Evolutionary conservation across 92 coral and sea anemone species (phyloP), one percentile per base, ranked within the genome.

Genomic region (Paramuricea clavata): DNA sequence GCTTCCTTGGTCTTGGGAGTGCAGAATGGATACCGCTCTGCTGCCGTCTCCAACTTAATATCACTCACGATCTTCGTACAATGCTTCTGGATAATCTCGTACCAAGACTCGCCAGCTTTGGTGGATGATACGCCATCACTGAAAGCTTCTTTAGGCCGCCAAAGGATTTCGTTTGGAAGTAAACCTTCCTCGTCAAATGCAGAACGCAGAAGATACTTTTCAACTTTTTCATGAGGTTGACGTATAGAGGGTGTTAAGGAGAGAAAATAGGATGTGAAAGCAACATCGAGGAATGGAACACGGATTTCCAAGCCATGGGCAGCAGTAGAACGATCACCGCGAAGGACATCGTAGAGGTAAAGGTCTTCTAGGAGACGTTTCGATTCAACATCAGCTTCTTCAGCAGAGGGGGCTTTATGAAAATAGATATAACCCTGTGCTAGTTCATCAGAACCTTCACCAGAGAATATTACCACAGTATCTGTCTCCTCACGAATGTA

Each of bases 401-500:
- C 92, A 39, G 98, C 85, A 60, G 91, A 86, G 4, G 99, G 99
- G 13, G 99, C 99, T 81, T 94, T 96, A 93, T 96, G 99, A 85
- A 96, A 96, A 87, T 96, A 96, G 86, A 94, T 94, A 80, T 96
- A 96, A 6, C 99, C 99, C 78, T 96, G 99, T 60, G 97, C 92
- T 17, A 96, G 93, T 75, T 96, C 99, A 36, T 96, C 99, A 4
- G 99, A 81, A 44, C 99, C 99, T 56, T 96, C 98, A 4, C 99
- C 99, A n/a, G 99, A 96, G 88, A 94, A 96, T 83, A 96, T 90
- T 12, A 96, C 99, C 22, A 92, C 92, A n/a, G 99, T 96, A 88
- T 96, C 94, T 43, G 99, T 96, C 49, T 93, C 89, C 54, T 93
- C 88, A 22, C 90, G 93, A 74, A 96, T 89, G 92, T 94, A 90